Evolutionary conservation across 2,797 vertebrate genomes (phyloP), one percentile per base, ranked within the genome.

Genomic region (Phrynocephalus forsythii): DNA sequence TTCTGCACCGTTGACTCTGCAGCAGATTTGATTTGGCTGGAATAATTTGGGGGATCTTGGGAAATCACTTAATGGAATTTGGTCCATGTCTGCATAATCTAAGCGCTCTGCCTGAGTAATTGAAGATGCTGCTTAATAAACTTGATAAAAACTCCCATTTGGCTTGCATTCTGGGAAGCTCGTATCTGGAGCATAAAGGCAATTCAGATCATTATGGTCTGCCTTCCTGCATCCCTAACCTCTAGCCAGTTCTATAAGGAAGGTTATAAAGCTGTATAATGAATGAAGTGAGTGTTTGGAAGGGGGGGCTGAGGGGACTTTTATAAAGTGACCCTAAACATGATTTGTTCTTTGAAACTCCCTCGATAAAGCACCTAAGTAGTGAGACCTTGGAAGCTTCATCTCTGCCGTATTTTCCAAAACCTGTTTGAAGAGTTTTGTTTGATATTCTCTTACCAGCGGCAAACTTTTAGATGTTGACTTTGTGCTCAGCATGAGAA

Each of bases 41-140:
- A 93, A 88, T 95, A 94, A 92, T 90, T 95, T 82, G 75, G 82
- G 84, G 84, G 84, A 88, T 92, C 93, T 95, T 93, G 91, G 95
- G 92, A 93, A 94, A 93, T 95, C 88, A 84, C 88, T 92, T 92
- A 92, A 90, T 94, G 92, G 94, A 85, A 90, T 93, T 93, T 94
- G 76, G 84, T 92, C 93, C 91, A 0, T 90, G 73, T 92, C 84
- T 88, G 87, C 82, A 87, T 94, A 93, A 92, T 93, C 89, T 85
- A 87, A 44, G 16, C 48, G 93, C 93, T 86, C 11, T 87, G 0
- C 87, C 89, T 1, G 68, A 85, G 82, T 95, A 95, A 95, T 92
- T 94, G 92, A 94, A 93, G 93, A 91, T 88, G 91, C 60, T 48
- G 89, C 94, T 95, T 95, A 95, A 95, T 95, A 95, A 95, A 94